Evolutionary conservation across 23 tunicate species (phyloP).

Genomic region (Halocynthia roretzi): DNA sequence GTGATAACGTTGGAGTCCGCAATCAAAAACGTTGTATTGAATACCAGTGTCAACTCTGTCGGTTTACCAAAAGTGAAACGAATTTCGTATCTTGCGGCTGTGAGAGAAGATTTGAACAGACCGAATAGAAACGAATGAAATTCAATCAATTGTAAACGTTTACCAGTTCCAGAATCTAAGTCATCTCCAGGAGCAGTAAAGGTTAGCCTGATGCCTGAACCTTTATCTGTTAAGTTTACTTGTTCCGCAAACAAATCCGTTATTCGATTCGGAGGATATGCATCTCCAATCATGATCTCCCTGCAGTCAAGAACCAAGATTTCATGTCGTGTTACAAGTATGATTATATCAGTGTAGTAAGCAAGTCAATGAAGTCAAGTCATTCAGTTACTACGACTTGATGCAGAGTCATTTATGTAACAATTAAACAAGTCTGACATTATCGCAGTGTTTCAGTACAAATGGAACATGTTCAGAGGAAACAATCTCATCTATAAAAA

Average conservation of each 20-base stretch:
- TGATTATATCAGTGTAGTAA: no score
- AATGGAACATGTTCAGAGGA: no score
- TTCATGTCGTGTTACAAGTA: no score
- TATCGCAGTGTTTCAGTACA: no score
- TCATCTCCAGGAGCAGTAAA: slow-evolving; percentile 68
- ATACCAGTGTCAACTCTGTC: slow-evolving; percentile 1
- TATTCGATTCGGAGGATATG: slow-evolving; percentile 47
- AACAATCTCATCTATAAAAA: no score
- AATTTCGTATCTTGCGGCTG: slow-evolving; percentile 31
- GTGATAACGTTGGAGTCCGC: neutral
- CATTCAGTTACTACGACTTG: no score
- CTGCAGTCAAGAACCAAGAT: no score
- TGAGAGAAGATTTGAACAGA: no score
- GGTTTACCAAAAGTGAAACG: slow-evolving; percentile 26
- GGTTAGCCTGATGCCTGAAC: slow-evolving; percentile 29
- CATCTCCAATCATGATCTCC: slow-evolving; percentile 1
- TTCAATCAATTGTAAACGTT: neutral
- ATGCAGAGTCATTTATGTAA: no score
- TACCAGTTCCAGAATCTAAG: slow-evolving; percentile 51
- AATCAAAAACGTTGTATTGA: neutral
- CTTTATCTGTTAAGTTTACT: slow-evolving; percentile 5
- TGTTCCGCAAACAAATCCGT: slow-evolving; percentile 43
- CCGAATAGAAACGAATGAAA: no score
- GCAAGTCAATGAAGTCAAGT: no score
- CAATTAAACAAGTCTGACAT: no score